These are phyloP conservation scores for Venustaconcha ellipsiformis DNA, from an alignment of 1,140 invertebrate species.

Conservation along the genomic window DNA sequence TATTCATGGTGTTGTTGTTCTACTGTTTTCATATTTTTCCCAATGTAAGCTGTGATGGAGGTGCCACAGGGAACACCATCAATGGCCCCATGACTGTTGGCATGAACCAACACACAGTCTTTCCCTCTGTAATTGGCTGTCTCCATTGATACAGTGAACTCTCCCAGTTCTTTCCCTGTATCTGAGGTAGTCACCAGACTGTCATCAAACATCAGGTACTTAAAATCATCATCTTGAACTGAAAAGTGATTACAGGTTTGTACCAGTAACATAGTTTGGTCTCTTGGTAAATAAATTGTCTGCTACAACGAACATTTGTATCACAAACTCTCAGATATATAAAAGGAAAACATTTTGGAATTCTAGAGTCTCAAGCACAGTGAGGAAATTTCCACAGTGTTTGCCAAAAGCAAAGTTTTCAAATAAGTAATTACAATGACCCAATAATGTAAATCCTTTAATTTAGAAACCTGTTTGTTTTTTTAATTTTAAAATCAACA, in stretches of 20 bases:
- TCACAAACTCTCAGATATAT: too few species aligned
- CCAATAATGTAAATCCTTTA: too few species aligned
- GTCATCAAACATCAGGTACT: constrained; percentile 66
- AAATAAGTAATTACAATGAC: too few species aligned
- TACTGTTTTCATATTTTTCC: constrained; percentile 63
- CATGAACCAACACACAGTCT: constrained; percentile 67
- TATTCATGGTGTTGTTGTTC: constrained; percentile 70
- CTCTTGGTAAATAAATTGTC: too few species aligned
- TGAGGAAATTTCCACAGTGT: too few species aligned
- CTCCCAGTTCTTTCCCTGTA: constrained; percentile 66
- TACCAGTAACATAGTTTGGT: too few species aligned
- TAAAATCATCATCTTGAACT: constrained; percentile 63
- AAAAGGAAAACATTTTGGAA: too few species aligned
- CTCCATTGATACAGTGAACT: constrained; percentile 64
- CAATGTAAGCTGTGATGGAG: constrained; percentile 65
- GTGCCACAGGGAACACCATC: constrained; percentile 69
- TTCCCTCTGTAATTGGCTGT: constrained; percentile 51
- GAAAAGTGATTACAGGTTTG: constrained; percentile 1
- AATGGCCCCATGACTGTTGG: constrained; percentile 67
- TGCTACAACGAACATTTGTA: too few species aligned
- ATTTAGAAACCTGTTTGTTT: too few species aligned
- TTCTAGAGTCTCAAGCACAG: too few species aligned
- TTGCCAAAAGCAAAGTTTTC: too few species aligned
- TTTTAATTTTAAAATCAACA: too few species aligned
- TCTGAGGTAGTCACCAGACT: constrained; percentile 65